Percentiles rank a stretch among this genome's conserved stretches.
Evolutionary conservation across 2,113 vertebrate genomes (phyloP).

Genomic region (Xiphias gladius): DNA sequence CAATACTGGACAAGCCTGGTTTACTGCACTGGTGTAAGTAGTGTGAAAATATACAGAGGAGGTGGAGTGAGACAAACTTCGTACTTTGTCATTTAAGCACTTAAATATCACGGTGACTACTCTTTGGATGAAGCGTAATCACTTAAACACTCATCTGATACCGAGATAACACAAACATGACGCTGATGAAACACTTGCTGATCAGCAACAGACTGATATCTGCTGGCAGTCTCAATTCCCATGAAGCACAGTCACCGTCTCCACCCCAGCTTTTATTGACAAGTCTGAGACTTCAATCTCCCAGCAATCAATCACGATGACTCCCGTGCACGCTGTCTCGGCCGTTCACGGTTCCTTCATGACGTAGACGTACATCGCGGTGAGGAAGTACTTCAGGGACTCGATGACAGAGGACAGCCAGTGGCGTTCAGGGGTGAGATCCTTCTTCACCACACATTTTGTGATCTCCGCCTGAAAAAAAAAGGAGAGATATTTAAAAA

Average conservation of each 20-base stretch:
- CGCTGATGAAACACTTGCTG: conserved; percentile 64
- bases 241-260: neutral
- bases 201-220: conserved; percentile 40
- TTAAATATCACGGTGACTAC: conserved; percentile 44
- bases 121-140: conserved; percentile 73
- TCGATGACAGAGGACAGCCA: conserved; percentile 89
- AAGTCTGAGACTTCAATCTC: conserved; percentile 31
- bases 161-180: conserved; percentile 20
- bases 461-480: conserved; percentile 88
- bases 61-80: conserved; percentile 16
- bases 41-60: conserved; percentile 27
- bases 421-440: conserved; percentile 86
- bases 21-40: conserved; percentile 31
- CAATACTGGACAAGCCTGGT: conserved; percentile 38
- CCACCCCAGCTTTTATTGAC: conserved; percentile 21
- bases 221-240: conserved; percentile 18
- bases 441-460: conserved; percentile 92
- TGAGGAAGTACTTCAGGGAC: conserved; percentile 91
- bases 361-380: conserved; percentile 90
- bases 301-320: neutral
- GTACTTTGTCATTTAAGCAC: conserved; percentile 10
- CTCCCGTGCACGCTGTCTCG: neutral
- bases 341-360: conserved; percentile 89
- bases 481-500: neutral
- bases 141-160: conserved; percentile 23